Evolutionary conservation across 1,140 invertebrate species (phyloP), one percentile per base, ranked within the genome.

Genomic region (Zaprionus taronus): DNA sequence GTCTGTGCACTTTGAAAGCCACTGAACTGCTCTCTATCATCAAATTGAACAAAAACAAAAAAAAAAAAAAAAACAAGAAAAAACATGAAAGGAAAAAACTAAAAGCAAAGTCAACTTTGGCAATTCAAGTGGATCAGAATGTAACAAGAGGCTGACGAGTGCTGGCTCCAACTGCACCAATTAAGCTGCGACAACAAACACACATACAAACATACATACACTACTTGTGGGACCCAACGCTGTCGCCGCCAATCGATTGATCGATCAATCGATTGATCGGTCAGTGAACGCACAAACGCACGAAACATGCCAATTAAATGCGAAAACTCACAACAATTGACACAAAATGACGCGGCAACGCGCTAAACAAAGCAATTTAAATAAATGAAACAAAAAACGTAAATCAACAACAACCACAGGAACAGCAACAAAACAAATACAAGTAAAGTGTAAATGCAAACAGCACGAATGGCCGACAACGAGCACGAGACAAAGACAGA

Each of bases 271-370:
- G 56, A 76, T 69, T 24, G 72, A 53, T 73, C 73, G 83, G 83
- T 84, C 84, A 89, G 65, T 89, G 84, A 89, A 89, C 84, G 84
- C 65, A 62, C 47, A 73, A 73, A 67, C 61, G 84, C 75, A 89
- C 65, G 66, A 75, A 77, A 84, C 77, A 81, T 74, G 81, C 22
- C 85, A 89, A 81, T 90, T 90, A 77, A 72, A 76, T 79, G 74
- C 71, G 57, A 63, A 82, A 86, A 68, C 65, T 69, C 64, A 34
- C 22, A 75, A 57, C 69, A 87, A 76, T 72, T 69, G 77, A 80
- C 83, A 83, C 31, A 34, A 34, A 34, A 34, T 34, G 66, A 74
- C 57, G 41, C 41, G 41, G n/a, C 41, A 58, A 36, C 51, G 58
- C 47, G 38, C 64, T 78, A 78, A 87, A 75, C 78, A 83, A 87